phyloP scores from a whole-genome alignment of 2,888 invertebrate genomes.

The Meliscaeva auricollis region DNA sequence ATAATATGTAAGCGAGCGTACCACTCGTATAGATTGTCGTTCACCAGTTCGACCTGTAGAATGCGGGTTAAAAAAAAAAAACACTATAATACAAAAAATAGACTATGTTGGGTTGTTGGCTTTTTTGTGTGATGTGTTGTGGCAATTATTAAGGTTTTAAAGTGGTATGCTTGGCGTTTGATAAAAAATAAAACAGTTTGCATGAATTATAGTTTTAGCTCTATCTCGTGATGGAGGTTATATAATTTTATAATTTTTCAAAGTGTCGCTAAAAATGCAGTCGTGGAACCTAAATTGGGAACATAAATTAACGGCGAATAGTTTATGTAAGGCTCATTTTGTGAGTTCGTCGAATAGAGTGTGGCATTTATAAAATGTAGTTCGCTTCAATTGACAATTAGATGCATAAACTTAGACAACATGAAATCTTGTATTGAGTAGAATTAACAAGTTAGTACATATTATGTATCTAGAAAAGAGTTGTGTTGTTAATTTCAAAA shows the following conservation, averaged over 20 bases:
- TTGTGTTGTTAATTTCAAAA: no score
- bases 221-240: not conserved
- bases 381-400: not conserved
- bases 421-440: no score
- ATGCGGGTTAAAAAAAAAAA: slow-evolving; percentile 13
- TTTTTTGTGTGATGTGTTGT: slow-evolving; percentile 16
- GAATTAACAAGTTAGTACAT: no score
- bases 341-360: not conserved
- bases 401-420: no score
- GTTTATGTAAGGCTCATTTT: not conserved
- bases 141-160: slow-evolving; percentile 36
- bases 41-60: slow-evolving; percentile 90
- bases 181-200: slow-evolving; percentile 1
- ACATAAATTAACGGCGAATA: not conserved
- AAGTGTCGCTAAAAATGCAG: slow-evolving; percentile 5
- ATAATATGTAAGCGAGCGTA: slow-evolving; percentile 92
- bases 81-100: slow-evolving; percentile 1
- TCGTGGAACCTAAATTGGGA: not conserved
- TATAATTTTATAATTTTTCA: slow-evolving; percentile 1
- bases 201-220: slow-evolving; percentile 7
- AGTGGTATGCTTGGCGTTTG: slow-evolving; percentile 18
- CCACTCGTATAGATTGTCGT: slow-evolving; percentile 95
- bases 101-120: not conserved
- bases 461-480: no score
- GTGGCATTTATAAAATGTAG: not conserved